Evolutionary conservation across 2,113 vertebrate genomes (phyloP).

Genomic region (Sakesphorus luctuosus): DNA sequence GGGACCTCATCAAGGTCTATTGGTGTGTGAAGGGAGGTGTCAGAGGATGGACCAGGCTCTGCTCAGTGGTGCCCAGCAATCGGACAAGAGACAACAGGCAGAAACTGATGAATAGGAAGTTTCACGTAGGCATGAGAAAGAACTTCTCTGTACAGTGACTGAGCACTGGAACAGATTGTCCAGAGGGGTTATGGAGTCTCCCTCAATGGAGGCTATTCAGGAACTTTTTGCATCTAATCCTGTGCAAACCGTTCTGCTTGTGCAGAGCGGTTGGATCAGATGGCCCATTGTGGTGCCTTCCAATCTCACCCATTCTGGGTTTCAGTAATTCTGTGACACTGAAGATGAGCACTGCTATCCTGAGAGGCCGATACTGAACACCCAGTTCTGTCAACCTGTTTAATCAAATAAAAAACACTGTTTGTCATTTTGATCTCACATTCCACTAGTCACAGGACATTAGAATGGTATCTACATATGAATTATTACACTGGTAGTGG

Average conservation of each 20-base stretch:
- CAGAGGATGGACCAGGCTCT: neutral
- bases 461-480: neutral
- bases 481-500: neutral
- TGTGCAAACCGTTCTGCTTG: neutral
- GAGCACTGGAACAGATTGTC: neutral
- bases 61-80: neutral
- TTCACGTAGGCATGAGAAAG: accelerated
- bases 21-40: neutral
- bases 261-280: neutral
- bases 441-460: accelerated
- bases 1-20: accelerated
- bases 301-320: neutral
- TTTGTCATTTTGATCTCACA: neutral
- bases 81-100: accelerated
- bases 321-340: neutral
- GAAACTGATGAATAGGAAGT: neutral
- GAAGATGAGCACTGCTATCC: neutral
- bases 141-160: neutral
- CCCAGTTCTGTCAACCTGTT: neutral
- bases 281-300: neutral
- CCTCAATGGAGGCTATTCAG: neutral
- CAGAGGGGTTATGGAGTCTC: neutral
- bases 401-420: neutral
- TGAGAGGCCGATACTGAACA: neutral
- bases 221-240: accelerated